phyloP scores from a whole-genome alignment of 2,888 invertebrate species.

The Gymnoscelis rufifasciata region DNA sequence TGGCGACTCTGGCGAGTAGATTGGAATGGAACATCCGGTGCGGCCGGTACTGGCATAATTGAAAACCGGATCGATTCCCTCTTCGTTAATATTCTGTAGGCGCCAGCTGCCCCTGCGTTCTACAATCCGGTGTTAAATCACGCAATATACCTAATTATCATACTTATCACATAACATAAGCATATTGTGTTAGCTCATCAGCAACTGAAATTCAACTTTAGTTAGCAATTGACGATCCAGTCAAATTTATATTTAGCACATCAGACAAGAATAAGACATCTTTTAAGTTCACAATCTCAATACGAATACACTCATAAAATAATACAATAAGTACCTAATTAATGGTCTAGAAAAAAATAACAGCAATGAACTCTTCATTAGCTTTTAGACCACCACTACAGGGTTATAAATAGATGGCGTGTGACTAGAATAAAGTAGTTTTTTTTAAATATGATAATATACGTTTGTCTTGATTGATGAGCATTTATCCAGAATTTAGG shows the following conservation, averaged over 20 bases:
- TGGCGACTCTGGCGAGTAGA: constrained; percentile 18
- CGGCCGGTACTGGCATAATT: constrained; percentile 22
- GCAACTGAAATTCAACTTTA: no score
- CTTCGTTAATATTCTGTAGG: constrained; percentile 42
- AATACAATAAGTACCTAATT: no score
- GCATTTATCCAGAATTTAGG: no score
- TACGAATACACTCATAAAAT: no score
- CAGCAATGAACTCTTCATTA: constrained; percentile 61
- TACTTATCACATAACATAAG: background rate
- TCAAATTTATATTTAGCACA: no score
- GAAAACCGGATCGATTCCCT: constrained; percentile 39
- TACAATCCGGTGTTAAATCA: constrained; percentile 23
- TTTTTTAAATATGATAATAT: background rate
- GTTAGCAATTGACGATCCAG: no score
- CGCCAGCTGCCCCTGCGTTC: constrained; percentile 26
- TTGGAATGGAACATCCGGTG: constrained; percentile 28
- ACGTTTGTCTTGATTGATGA: constrained; percentile 1
- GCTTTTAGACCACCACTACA: constrained; percentile 58
- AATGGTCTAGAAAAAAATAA: no score
- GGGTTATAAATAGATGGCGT: constrained; percentile 36
- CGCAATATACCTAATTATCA: background rate
- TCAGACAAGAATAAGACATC: no score
- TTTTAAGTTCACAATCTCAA: no score
- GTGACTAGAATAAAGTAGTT: background rate
- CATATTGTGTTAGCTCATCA: background rate